A percentile compares a stretch with the other conserved stretches of the same genome.
Evolutionary conservation across 2,113 vertebrate species (phyloP).

Genomic region (Phaethon lepturus): DNA sequence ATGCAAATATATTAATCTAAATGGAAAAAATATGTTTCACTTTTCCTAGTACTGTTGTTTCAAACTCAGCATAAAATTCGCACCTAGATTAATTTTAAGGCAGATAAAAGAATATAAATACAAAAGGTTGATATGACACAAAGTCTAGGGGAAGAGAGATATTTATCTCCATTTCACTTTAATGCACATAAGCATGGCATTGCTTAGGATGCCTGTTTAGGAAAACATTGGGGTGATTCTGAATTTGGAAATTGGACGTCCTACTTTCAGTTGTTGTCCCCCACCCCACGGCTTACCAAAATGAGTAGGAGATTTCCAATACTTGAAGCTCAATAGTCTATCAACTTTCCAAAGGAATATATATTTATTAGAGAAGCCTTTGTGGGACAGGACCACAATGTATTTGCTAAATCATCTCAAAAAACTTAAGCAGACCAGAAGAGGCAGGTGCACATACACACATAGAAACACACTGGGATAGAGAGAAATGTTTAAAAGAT

Average conservation of each 20-base stretch:
- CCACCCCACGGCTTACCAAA: background rate
- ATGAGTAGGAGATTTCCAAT: accelerated
- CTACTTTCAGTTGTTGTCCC: accelerated
- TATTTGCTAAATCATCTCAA: background rate
- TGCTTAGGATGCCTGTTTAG: background rate
- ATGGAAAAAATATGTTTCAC: accelerated
- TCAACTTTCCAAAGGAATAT: background rate
- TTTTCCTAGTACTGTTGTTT: background rate
- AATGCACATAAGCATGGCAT: background rate
- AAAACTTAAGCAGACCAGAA: background rate
- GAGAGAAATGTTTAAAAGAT: background rate
- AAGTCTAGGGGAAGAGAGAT: background rate
- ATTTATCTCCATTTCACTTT: background rate
- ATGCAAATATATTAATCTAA: background rate
- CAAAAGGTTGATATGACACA: background rate
- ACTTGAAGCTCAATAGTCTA: background rate
- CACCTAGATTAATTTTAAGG: background rate
- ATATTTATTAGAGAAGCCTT: background rate
- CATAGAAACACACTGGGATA: background rate
- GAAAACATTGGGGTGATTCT: background rate
- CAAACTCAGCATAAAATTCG: background rate
- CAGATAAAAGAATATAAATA: background rate
- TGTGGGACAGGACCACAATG: background rate
- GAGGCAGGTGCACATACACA: background rate
- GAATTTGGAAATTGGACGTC: background rate